Conservation (phyloP, 2,113 vertebrate genomes). For the Callipepla squamata region DNA sequence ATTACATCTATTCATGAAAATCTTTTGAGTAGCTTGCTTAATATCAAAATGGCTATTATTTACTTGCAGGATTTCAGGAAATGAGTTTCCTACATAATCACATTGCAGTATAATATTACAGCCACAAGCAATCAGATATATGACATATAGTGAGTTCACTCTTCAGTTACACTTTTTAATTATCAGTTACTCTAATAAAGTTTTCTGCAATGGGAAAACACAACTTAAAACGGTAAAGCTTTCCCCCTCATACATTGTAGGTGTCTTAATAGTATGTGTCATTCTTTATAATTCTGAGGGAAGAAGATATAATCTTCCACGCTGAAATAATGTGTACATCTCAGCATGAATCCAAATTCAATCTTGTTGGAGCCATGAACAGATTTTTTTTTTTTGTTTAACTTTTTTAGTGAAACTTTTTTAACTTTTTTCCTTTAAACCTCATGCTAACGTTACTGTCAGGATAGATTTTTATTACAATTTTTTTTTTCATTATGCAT, state of each 20-base stretch:
- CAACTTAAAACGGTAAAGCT: neutral
- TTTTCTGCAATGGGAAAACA: neutral
- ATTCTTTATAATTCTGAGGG: neutral
- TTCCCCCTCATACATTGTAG: neutral
- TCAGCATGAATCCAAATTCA: neutral
- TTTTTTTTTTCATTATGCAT: neutral
- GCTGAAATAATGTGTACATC: neutral
- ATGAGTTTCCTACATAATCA: neutral
- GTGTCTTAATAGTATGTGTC: neutral
- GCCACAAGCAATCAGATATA: neutral
- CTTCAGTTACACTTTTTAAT: neutral
- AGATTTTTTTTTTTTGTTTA: neutral
- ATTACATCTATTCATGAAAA: neutral
- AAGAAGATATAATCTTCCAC: neutral
- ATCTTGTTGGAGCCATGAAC: neutral
- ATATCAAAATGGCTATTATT: neutral
- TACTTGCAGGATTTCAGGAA: neutral
- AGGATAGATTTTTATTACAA: neutral
- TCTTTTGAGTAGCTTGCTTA: neutral
- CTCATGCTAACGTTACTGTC: neutral
- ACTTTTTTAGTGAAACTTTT: neutral
- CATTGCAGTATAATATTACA: neutral
- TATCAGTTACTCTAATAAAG: neutral
- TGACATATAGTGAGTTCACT: neutral
- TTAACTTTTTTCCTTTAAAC: too few relatives aligned